These are phyloP conservation scores for Mormyrus proboscirostris DNA, from an alignment of 2,797 vertebrate species.

Conservation along the genomic window DNA sequence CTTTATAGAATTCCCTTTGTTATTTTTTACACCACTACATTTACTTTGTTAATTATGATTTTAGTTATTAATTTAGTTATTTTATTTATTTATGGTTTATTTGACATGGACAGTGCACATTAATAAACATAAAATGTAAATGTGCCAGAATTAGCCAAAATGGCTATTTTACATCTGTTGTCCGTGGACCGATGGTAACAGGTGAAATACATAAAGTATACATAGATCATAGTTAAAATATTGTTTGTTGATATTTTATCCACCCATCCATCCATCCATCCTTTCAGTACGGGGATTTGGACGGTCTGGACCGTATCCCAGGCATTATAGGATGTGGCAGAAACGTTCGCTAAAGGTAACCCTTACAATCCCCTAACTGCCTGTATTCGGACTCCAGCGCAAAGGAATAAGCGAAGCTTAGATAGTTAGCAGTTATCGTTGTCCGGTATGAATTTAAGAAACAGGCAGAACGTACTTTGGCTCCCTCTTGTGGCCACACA, in stretches of 20 bases:
- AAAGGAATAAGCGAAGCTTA: neutral
- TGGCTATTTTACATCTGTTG: too few relatives aligned
- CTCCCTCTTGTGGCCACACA: neutral
- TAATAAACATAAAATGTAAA: too few relatives aligned
- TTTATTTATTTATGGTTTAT: too few relatives aligned
- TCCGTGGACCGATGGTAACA: too few relatives aligned
- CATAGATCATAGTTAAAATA: neutral
- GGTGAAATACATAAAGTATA: too few relatives aligned
- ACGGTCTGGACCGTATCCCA: neutral
- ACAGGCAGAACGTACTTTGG: neutral
- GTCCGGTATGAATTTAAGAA: neutral
- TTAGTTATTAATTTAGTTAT: too few relatives aligned
- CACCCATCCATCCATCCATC: neutral
- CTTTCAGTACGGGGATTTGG: neutral
- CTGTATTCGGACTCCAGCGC: neutral
- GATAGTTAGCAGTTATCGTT: neutral
- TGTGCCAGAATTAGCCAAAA: too few relatives aligned
- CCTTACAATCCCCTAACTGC: neutral
- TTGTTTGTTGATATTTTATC: neutral
- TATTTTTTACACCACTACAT: neutral
- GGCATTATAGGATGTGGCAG: neutral
- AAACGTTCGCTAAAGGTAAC: neutral
- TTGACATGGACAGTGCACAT: too few relatives aligned
- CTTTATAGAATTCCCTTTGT: neutral
- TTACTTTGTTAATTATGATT: neutral